phyloP scores from a whole-genome alignment of 2,797 vertebrate genomes.

The Sebastes goodei region DNA sequence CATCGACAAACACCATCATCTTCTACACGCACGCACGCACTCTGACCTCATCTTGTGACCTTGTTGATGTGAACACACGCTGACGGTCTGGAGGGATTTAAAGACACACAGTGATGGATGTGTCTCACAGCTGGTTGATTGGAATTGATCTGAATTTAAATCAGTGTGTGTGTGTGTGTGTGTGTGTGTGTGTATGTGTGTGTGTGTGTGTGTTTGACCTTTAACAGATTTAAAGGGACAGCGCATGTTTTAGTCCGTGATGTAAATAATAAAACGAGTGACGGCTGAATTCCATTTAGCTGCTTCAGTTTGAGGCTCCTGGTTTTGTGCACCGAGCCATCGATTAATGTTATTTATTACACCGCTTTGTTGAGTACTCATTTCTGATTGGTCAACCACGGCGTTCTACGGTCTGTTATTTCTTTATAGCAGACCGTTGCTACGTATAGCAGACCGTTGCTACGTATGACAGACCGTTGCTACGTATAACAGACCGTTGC shows the following conservation, averaged over 20 bases:
- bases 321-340: background rate
- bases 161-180: background rate
- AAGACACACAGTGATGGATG: background rate
- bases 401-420: too few relatives aligned
- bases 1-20: slow-evolving; percentile 8
- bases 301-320: background rate
- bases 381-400: too few relatives aligned
- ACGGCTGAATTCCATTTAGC: background rate
- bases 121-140: background rate
- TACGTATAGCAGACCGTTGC: too few relatives aligned
- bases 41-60: background rate
- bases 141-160: background rate
- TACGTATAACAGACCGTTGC: too few relatives aligned
- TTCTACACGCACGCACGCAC: background rate
- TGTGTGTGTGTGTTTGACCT: background rate
- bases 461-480: accelerated
- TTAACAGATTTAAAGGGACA: slow-evolving; percentile 2
- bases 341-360: background rate
- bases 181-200: slow-evolving; percentile 7
- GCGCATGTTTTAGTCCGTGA: background rate
- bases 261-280: too few relatives aligned
- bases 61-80: background rate
- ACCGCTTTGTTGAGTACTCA: too few relatives aligned
- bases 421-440: too few relatives aligned
- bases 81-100: background rate